These are phyloP conservation scores for Drosophila kuntzei DNA, from an alignment of 2,888 invertebrate species.

Conservation along the genomic window DNA sequence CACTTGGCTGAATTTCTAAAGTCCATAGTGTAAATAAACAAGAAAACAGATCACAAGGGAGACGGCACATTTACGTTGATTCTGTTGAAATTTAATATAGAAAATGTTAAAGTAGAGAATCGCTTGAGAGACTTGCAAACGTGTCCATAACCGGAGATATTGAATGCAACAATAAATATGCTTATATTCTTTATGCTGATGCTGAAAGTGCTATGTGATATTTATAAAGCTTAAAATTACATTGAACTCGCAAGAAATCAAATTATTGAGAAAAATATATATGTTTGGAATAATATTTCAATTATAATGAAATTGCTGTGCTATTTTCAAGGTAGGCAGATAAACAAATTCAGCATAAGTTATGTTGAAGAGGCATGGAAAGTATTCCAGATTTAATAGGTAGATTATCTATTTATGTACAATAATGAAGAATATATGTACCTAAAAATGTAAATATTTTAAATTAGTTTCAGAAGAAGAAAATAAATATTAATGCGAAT, in stretches of 20 bases:
- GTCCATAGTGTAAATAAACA: not conserved
- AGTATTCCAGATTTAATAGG: not conserved
- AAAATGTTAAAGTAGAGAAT: not conserved
- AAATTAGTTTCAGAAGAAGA: not conserved
- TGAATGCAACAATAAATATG: conserved; percentile 18
- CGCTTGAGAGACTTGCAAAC: conserved; percentile 20
- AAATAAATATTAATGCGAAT: not conserved
- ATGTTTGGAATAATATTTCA: not conserved
- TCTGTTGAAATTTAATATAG: conserved; percentile 28
- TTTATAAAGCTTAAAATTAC: conserved; percentile 1
- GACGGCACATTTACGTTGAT: conserved; percentile 15
- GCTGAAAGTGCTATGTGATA: conserved; percentile 12
- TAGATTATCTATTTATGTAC: not conserved
- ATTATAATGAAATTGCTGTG: not conserved
- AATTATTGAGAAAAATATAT: not conserved
- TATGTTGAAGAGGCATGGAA: not conserved
- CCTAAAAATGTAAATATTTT: too few relatives aligned
- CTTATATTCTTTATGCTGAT: conserved; percentile 23
- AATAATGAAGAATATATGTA: too few relatives aligned
- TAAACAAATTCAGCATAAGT: not conserved
- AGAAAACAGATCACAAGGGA: not conserved
- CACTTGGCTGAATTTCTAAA: not conserved
- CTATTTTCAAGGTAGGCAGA: not conserved
- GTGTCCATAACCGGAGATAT: conserved; percentile 9
- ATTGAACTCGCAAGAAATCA: conserved; percentile 5